Evolutionary conservation across 2,113 vertebrate species (phyloP).

Genomic region (Protomyctophum bolini): DNA sequence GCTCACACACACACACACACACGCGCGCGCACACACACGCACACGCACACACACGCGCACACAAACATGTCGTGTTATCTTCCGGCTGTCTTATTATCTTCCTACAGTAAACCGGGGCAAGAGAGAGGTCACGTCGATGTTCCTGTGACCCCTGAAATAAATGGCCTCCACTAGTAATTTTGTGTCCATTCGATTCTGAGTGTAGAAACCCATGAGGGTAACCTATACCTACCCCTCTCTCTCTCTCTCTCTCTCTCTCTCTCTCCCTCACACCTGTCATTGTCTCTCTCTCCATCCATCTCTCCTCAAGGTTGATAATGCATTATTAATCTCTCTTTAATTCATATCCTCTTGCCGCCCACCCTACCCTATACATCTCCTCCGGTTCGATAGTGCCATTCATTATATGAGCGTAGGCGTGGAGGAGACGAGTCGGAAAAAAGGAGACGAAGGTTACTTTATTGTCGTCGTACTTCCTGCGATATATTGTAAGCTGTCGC

Average conservation of each 20-base stretch:
- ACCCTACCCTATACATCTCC: conserved; percentile 10
- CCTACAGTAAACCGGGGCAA: conserved; percentile 8
- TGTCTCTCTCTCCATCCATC: conserved; percentile 14
- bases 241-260: not conserved
- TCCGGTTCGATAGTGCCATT: not conserved
- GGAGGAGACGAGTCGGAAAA: not conserved
- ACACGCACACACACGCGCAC: not conserved
- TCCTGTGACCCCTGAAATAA: conserved; percentile 20
- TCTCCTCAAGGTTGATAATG: conserved; percentile 51
- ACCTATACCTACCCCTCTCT: conserved; percentile 11
- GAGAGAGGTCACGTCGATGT: conserved; percentile 15
- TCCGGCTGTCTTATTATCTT: conserved; percentile 10
- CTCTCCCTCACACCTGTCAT: not conserved
- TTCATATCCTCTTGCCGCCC: conserved; percentile 28
- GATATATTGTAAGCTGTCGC: no score
- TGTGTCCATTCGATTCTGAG: no score
- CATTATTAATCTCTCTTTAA: conserved; percentile 48
- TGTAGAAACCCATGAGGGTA: conserved; percentile 17
- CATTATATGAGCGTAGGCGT: not conserved
- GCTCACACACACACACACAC: no score
- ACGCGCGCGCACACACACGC: not conserved
- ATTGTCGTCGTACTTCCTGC: conserved; percentile 25
- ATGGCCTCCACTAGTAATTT: no score
- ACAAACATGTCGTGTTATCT: not conserved
- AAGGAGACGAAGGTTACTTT: conserved; percentile 36